Conservation (phyloP, 1,140 invertebrate species). For the Dreissena polymorpha region DNA sequence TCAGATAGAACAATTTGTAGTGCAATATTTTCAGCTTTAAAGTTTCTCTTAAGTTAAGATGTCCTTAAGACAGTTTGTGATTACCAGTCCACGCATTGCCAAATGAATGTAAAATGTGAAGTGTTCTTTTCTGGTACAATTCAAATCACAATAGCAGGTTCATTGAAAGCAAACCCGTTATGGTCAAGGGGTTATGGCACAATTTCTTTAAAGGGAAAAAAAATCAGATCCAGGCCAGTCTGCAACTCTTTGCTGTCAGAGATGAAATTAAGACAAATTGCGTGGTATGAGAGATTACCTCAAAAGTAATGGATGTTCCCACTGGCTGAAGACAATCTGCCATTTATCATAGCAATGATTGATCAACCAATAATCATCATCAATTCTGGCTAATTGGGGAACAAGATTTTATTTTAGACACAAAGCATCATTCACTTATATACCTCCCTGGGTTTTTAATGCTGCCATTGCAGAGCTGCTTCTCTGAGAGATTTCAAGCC, state of each 20-base stretch:
- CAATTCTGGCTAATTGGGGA: slow-evolving; percentile 21
- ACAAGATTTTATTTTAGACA: background rate
- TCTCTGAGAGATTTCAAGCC: background rate
- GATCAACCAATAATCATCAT: slow-evolving; percentile 16
- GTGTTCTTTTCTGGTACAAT: too few species aligned
- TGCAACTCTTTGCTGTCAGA: slow-evolving; percentile 2
- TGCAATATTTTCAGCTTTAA: too few species aligned
- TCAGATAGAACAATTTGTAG: too few species aligned
- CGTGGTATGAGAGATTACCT: background rate
- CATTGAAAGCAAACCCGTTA: too few species aligned
- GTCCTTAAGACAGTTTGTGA: too few species aligned
- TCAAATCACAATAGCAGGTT: too few species aligned
- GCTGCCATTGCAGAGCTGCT: background rate
- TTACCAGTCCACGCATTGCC: too few species aligned
- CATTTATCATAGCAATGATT: slow-evolving; percentile 21
- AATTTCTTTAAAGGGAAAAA: background rate
- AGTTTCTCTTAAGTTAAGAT: too few species aligned
- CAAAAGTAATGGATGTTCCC: slow-evolving; percentile 9
- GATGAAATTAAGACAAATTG: slow-evolving; percentile 11
- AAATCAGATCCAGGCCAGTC: too few species aligned
- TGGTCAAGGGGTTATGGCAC: too few species aligned
- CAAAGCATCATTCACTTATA: background rate
- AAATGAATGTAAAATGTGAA: too few species aligned
- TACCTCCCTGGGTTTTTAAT: background rate
- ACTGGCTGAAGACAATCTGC: background rate